Base-by-base conservation (phyloP, 1,140 invertebrate genomes). In the Drosophila kepulauana region DNA sequence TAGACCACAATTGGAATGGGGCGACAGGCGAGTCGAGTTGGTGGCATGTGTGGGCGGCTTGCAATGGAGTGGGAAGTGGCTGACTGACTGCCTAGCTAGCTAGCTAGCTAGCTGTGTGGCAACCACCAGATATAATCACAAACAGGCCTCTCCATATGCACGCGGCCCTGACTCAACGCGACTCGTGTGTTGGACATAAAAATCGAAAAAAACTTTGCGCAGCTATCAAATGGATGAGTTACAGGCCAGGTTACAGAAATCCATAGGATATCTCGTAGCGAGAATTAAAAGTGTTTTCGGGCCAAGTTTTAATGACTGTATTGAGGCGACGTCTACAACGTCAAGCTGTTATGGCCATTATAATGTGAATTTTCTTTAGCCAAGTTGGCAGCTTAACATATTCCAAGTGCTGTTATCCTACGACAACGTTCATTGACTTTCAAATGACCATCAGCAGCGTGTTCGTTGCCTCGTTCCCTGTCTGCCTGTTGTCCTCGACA, bases 131-230 rank as follows among this genome's bases (percentile, higher is more conserved):
- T 75, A 78, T 71, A 65, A 79, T 84, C 82, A 87, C 88, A 87
- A 87, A 88, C 84, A 80, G 82, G 65, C 52, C 62, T 38, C 52
- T 38, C 57, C 73, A 71, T 67, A 59, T 66, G 72, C 45, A 59
- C 28, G 35, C 41, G 64, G 57, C 54, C 54, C 54, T 56, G 54
- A 57, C 5, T 57, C 28, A 13, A 54, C 25, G 28, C 11, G n/a
- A 10, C 7, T 49, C 48, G 62, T 70, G 82, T 65, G 64, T 88
- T 87, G 64, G 80, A 62, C 84, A 87, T 87, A 87, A 87, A 87
- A 82, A 79, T 77, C 71, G 63, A 54, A 63, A 84, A 84, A 74
- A 52, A 38, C 43, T 73, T 84, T 80, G 57, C 76, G 4, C 15
- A 49, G 11, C 20, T 25, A 15, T 15, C n/a, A 54, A 35, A 30